These are phyloP conservation scores for Hycleus phaleratus DNA, from an alignment of 1,140 invertebrate genomes.

Conservation along the genomic window DNA sequence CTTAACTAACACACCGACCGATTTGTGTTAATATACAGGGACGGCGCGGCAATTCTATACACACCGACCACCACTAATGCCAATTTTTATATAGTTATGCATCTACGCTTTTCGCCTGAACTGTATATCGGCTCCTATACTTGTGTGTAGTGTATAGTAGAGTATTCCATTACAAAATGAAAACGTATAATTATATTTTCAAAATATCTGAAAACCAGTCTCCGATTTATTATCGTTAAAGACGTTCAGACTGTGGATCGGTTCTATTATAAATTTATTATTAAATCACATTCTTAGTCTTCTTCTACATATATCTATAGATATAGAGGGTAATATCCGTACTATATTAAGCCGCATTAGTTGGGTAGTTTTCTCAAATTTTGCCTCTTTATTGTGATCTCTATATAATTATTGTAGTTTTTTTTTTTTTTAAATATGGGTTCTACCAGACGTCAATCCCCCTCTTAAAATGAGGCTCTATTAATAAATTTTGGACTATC, in stretches of 20 bases:
- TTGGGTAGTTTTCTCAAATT: constrained; percentile 36
- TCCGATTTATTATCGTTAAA: constrained; percentile 32
- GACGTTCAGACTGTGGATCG: constrained; percentile 23
- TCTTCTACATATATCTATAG: too few species aligned
- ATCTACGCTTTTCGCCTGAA: too few species aligned
- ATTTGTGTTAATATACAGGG: too few species aligned
- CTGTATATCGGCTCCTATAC: too few species aligned
- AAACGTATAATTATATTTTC: constrained; percentile 37
- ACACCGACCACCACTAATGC: too few species aligned
- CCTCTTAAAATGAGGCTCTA: too few species aligned
- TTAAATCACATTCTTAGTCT: constrained; percentile 22
- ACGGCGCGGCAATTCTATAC: too few species aligned
- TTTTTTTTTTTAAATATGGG: constrained; percentile 1
- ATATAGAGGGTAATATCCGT: background rate
- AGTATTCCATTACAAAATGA: constrained; percentile 36
- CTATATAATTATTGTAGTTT: constrained; percentile 32
- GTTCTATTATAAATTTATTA: background rate
- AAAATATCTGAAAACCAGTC: constrained; percentile 37
- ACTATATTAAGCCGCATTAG: constrained; percentile 34
- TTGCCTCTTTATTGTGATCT: constrained; percentile 23
- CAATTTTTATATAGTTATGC: too few species aligned
- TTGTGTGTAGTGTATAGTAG: too few species aligned
- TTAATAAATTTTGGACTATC: too few species aligned
- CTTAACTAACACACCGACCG: too few species aligned
- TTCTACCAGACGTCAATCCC: background rate